Base-by-base conservation (phyloP, 92 coral and sea anemone species). In the Parazoanthus darwini region DNA sequence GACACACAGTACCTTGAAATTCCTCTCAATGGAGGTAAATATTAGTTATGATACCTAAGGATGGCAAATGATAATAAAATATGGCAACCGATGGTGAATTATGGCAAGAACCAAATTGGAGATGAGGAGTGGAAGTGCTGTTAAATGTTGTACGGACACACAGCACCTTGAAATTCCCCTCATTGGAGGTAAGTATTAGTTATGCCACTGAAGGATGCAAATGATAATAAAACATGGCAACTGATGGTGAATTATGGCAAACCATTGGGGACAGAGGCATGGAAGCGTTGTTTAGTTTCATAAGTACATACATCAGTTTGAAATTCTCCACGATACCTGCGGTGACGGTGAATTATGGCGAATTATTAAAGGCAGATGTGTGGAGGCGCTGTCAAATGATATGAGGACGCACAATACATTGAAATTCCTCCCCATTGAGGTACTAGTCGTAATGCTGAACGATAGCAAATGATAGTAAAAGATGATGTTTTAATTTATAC, bases 51-150 rank as follows among this genome's bases (percentile, higher is more conserved):
- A 6, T 46, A 79, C 56, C 3, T 44, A 22, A 22, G 59, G 37
- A 22, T 66, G 33, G 48, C 25, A 74, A 48, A 48, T 65, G 59
- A 54, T 54, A 11, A 20, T 54, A 15, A 11, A 26, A 1, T 29
- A 26, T 72, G 59, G 59, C 14, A 15, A 54, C 36, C 14, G 59
- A 13, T 54, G 16, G 20, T 54, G 23, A 74, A 15, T 74, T 14
- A 6, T 29, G 23, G 10, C 20, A 35, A 39, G 85, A 97, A 97
- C 83, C 99, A 98, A 3, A 92, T 97, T 16, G 97, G 99, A 22
- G 99, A 97, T 80, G 92, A 82, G 99, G 99, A 38, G 99, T 97
- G 7, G 99, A 92, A 79, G 93, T 97, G 10, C 88, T 97, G 54
- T 89, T 97, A 73, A 94, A 90, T 74, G 94, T 96, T 22, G 81